phyloP scores from a whole-genome alignment of 2,797 vertebrate genomes.

The Neosilurus hyrtlii region DNA sequence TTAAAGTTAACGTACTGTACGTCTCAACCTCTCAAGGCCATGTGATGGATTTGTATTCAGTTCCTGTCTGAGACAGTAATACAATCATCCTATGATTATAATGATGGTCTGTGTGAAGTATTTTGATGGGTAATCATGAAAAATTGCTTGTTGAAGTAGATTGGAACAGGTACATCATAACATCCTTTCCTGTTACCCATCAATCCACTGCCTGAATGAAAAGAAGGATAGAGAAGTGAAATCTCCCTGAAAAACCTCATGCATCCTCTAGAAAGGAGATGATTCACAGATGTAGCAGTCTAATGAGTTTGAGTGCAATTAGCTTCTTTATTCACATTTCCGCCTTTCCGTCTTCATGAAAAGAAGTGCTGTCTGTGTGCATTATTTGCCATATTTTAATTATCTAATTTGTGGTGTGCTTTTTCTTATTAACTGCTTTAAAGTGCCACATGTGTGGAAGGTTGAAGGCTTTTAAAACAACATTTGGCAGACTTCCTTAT shows the following conservation, averaged over 20 bases:
- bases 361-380: constrained; percentile 5
- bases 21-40: neutral
- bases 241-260: constrained; percentile 18
- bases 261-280: constrained; percentile 25
- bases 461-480: neutral
- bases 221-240: constrained; percentile 27
- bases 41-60: neutral
- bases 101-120: neutral
- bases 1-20: neutral
- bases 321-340: constrained; percentile 39
- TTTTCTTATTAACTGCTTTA: neutral
- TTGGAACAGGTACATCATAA: constrained; percentile 29
- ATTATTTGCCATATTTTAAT: constrained; percentile 6
- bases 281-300: constrained; percentile 39
- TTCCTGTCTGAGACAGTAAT: constrained; percentile 1
- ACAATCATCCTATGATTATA: neutral
- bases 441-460: constrained; percentile 7
- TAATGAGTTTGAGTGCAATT: constrained; percentile 36
- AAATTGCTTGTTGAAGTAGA: constrained; percentile 22
- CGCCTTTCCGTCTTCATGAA: constrained; percentile 5
- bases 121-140: constrained; percentile 33
- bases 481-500: neutral
- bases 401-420: neutral
- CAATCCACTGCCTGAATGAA: constrained; percentile 17
- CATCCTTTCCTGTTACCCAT: constrained; percentile 39